Base-by-base conservation (phyloP, 2,888 invertebrate species). In the Folsomia manolachei region DNA sequence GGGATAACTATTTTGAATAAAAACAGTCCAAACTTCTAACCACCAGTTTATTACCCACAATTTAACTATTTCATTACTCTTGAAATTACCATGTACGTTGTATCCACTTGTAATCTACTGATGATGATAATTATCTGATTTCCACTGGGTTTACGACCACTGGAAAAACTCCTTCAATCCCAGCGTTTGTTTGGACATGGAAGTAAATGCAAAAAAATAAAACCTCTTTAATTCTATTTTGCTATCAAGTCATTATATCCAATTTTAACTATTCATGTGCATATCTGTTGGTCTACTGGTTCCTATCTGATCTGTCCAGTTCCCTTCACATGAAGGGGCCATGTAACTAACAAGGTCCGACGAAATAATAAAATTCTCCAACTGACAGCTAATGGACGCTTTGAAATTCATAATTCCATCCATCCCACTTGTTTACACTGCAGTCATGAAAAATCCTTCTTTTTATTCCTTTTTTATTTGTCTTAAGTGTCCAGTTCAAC, bases 11-110 rank as follows among this genome's bases (percentile, higher is more conserved):
- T n/a, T n/a, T n/a, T n/a, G n/a, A n/a, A n/a, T n/a, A n/a, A 18
- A 56, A 56, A 56, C 2, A 2, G 18, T 56, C 7, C 4, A 56
- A 56, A 56, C n/a, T n/a, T n/a, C n/a, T n/a, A n/a, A 39, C 39
- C 60, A 60, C 62, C 14, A 25, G 19, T 62, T 62, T 62, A 62
- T 62, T 62, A 62, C 62, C 62, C 25, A 21, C 62, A 62, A 62
- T 62, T 62, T 62, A 62, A 9, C 62, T 23, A 62, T 62, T 62
- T 62, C 62, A 9, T 23, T 62, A 60, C 60, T 7, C 24, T 23
- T 14, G 62, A 23, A 23, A 62, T 11, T 62, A 24, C 62, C 62
- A 24, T 60, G 23, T 60, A 9, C 60, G 23, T 14, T 62, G 24
- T 23, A 62, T 23, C 25, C 24, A 18, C 4, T 60, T 60, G 60